These are phyloP conservation scores for Drosophila ironensis DNA, from an alignment of 1,140 invertebrate species.

Conservation along the genomic window DNA sequence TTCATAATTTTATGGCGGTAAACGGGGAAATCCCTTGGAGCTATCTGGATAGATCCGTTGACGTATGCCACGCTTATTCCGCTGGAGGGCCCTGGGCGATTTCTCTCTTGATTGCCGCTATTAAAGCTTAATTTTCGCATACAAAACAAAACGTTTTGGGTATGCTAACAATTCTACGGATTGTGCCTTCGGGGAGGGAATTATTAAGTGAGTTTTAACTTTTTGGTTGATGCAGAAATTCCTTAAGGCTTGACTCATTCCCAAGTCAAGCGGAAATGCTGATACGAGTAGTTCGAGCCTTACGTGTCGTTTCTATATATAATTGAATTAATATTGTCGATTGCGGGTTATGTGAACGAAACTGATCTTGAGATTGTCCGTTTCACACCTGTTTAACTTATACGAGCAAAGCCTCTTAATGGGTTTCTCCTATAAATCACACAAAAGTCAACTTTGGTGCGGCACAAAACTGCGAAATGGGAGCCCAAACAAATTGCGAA, in stretches of 20 bases:
- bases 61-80: conserved; percentile 51
- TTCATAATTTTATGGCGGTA: conserved; percentile 16
- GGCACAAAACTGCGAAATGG: conserved; percentile 1
- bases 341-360: conserved; percentile 36
- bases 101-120: conserved; percentile 42
- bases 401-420: conserved; percentile 44
- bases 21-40: conserved; percentile 45
- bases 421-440: conserved; percentile 41
- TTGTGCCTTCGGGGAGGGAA: conserved; percentile 15
- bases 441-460: conserved; percentile 20
- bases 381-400: conserved; percentile 43
- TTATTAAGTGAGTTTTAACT: neutral
- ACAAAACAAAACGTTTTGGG: conserved; percentile 25
- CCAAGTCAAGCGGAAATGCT: conserved; percentile 25
- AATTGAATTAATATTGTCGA: conserved; percentile 11
- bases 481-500: conserved; percentile 17
- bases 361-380: conserved; percentile 31
- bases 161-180: conserved; percentile 19
- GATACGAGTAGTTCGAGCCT: conserved; percentile 7
- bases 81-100: conserved; percentile 2
- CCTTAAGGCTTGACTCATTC: conserved; percentile 25
- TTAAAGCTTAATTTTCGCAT: conserved; percentile 50
- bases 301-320: conserved; percentile 23
- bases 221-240: conserved; percentile 27
- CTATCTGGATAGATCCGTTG: conserved; percentile 27